Evolutionary conservation across 2,797 vertebrate genomes (phyloP).

Genomic region (Crocidura indochinensis): DNA sequence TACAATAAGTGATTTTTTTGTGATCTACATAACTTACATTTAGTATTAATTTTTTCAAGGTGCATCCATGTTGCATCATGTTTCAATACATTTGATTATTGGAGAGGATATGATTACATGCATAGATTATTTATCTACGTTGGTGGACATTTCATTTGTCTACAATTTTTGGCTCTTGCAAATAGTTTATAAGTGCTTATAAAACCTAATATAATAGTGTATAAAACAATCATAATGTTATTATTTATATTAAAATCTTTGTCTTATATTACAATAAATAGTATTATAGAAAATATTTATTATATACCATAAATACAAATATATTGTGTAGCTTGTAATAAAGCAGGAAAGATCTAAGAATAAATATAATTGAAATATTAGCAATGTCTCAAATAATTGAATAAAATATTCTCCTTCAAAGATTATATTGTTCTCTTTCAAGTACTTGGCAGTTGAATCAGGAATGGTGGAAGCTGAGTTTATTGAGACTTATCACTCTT

Average conservation of each 20-base stretch:
- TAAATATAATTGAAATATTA: neutral
- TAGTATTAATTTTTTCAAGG: neutral
- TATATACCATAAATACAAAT: neutral
- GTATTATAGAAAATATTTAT: too few species aligned
- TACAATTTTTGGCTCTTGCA: neutral
- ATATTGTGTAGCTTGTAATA: neutral
- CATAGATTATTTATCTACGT: neutral
- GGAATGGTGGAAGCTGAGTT: neutral
- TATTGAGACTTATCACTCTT: neutral
- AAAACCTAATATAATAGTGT: too few species aligned
- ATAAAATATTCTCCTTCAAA: conserved; percentile 17
- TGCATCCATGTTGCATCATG: too few species aligned
- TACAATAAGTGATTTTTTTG: neutral
- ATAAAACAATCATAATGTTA: too few species aligned
- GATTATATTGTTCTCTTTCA: neutral
- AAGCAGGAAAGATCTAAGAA: neutral
- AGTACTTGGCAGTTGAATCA: neutral
- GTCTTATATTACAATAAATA: too few species aligned
- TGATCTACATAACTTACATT: neutral
- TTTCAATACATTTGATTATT: neutral
- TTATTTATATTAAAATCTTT: too few species aligned
- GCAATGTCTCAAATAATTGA: neutral
- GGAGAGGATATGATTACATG: neutral
- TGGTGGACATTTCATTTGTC: neutral
- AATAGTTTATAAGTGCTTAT: neutral